These are phyloP conservation scores for Diogma glabrata DNA, from an alignment of 2,888 invertebrate genomes.

Conservation along the genomic window DNA sequence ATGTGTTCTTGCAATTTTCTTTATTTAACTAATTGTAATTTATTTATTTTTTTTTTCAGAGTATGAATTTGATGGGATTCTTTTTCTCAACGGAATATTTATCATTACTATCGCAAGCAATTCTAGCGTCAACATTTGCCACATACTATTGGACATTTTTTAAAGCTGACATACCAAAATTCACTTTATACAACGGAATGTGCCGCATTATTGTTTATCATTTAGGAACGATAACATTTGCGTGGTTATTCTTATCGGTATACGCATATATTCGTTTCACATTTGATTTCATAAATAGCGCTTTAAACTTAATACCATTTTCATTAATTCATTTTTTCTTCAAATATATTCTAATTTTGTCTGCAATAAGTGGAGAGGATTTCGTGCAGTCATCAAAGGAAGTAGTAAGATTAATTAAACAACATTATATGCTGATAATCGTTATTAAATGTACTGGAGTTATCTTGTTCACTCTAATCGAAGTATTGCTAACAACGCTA, in stretches of 20 bases:
- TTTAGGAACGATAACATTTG: slow-evolving; percentile 1
- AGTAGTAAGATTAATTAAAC: not conserved
- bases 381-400: slow-evolving; percentile 3
- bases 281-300: not conserved
- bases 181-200: not conserved
- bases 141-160: slow-evolving; percentile 6
- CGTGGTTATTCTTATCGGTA: not conserved
- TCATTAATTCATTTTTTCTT: slow-evolving; percentile 4
- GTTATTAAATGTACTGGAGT: not conserved
- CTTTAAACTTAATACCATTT: not conserved
- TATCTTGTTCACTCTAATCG: slow-evolving; percentile 4
- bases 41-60: not conserved
- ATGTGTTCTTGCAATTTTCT: too few species aligned
- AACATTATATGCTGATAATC: not conserved
- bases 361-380: slow-evolving; percentile 1
- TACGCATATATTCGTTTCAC: not conserved
- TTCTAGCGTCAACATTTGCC: not conserved
- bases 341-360: slow-evolving; percentile 2
- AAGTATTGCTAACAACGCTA: not conserved
- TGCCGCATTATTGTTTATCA: not conserved
- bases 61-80: not conserved
- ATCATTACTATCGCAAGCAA: not conserved
- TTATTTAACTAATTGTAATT: not conserved
- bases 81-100: slow-evolving; percentile 4
- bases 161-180: not conserved